Percentiles rank a stretch among this genome's conserved stretches.
These are phyloP conservation scores for Desmophyllum pertusum DNA, from an alignment of 92 coral and sea anemone genomes.

Conservation along the genomic window DNA sequence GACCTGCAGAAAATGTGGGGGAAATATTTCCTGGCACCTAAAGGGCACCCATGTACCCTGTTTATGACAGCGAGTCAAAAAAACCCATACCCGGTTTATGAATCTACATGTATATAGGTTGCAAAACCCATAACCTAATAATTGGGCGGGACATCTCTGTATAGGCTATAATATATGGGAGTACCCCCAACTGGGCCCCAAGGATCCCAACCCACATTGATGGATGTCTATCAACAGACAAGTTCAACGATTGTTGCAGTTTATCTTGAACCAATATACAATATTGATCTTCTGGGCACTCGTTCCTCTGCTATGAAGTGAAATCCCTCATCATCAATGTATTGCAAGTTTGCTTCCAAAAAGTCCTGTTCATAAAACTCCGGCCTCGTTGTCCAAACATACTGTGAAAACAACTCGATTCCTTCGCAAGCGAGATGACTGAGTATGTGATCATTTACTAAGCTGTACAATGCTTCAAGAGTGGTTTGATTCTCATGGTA, in stretches of 20 bases:
- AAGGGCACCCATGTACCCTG: too few species aligned
- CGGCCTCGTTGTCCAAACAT: constrained; percentile 36
- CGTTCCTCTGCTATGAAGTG: constrained; percentile 57
- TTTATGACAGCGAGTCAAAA: too few species aligned
- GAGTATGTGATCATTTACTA: constrained; percentile 18
- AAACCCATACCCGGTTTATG: too few species aligned
- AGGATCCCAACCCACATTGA: too few species aligned
- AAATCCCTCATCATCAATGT: constrained; percentile 67
- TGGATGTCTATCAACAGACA: neutral
- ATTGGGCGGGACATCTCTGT: too few species aligned
- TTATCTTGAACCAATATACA: constrained; percentile 65
- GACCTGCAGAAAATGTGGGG: too few species aligned
- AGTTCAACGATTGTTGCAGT: neutral
- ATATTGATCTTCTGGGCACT: constrained; percentile 52
- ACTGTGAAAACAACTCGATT: constrained; percentile 44
- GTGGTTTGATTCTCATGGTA: constrained; percentile 17
- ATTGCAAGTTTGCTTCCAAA: constrained; percentile 27
- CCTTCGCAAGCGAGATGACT: constrained; percentile 32
- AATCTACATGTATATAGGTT: too few species aligned
- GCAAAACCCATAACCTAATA: too few species aligned
- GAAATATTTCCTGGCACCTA: too few species aligned
- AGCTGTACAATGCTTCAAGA: constrained; percentile 29
- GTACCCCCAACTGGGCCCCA: too few species aligned
- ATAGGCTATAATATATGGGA: too few species aligned
- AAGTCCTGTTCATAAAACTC: constrained; percentile 13